phyloP scores from a whole-genome alignment of 2,888 invertebrate species.

The Eueremaeus valkanovi region DNA sequence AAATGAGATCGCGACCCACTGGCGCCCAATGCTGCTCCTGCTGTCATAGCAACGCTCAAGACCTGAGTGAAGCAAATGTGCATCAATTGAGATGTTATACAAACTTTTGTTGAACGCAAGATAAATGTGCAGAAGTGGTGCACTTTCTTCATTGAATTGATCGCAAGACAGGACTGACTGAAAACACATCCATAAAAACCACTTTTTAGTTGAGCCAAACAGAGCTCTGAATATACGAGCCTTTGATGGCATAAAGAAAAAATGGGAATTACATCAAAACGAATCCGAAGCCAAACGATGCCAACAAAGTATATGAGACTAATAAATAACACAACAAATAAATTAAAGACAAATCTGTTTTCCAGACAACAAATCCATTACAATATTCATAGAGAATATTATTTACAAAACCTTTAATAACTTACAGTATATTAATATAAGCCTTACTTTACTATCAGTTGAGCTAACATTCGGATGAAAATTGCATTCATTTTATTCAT shows the following conservation, averaged over 20 bases:
- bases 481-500: too few species aligned
- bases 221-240: not conserved
- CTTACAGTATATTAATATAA: too few species aligned
- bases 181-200: constrained; percentile 30
- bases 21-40: constrained; percentile 20
- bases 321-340: constrained; percentile 15
- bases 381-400: not conserved
- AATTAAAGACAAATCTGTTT: not conserved
- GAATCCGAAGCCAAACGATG: constrained; percentile 2
- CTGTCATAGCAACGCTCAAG: constrained; percentile 8
- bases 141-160: constrained; percentile 32
- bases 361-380: not conserved
- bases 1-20: constrained; percentile 32
- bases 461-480: too few species aligned
- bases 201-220: constrained; percentile 7
- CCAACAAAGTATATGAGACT: constrained; percentile 16
- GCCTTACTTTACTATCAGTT: too few species aligned
- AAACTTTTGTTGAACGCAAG: constrained; percentile 20
- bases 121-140: constrained; percentile 25
- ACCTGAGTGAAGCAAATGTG: not conserved
- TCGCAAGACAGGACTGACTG: constrained; percentile 26
- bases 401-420: not conserved
- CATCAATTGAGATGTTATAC: constrained; percentile 12
- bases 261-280: constrained; percentile 11
- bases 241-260: constrained; percentile 3